Evolutionary conservation across 2,888 invertebrate genomes (phyloP), one percentile per base, ranked within the genome.

Genomic region (Synergus itoensis): DNA sequence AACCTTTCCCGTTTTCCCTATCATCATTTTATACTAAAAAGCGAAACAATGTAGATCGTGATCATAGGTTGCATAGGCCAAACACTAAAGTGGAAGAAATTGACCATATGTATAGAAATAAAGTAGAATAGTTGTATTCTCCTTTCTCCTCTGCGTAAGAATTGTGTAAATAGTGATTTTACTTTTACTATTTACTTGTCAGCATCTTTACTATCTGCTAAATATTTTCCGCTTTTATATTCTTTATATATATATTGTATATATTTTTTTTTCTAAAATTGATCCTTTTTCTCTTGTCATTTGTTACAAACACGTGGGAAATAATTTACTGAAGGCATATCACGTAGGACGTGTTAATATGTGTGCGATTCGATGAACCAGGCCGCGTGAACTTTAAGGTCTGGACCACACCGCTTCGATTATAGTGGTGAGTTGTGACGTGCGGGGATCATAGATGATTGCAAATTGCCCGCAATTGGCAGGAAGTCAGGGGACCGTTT

Each of bases 381-480:
- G 78, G 85, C 78, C 84, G 87, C 84, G 86, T 86, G 87, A 88
- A 87, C 85, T 86, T 83, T 87, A 86, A 86, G 84, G 87, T 80
- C 86, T 86, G 84, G 84, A 86, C 82, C 85, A 79, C 77, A 81
- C 85, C 83, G 83, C 76, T 75, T 82, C 80, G 78, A 69, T 65
- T 64, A 64, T 67, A 41, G 43, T 79, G 79, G 84, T 77, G 84
- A 87, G 86, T 87, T 86, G 86, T 86, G 87, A 87, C 86, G 88
- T 87, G 88, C 89, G 88, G 89, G 88, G 90, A 90, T 91, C 92
- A 91, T 91, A 89, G 90, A 92, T 92, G 92, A 91, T 90, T 88
- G 87, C 88, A 91, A 92, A 92, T 92, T 92, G 91, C 85, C 89
- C 88, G 90, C 89, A 92, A 92, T 92, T 92, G 92, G 88, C 92